Evolutionary conservation across 2,797 vertebrate genomes (phyloP), one percentile per base, ranked within the genome.

Genomic region (Eurystomus glaucurus): DNA sequence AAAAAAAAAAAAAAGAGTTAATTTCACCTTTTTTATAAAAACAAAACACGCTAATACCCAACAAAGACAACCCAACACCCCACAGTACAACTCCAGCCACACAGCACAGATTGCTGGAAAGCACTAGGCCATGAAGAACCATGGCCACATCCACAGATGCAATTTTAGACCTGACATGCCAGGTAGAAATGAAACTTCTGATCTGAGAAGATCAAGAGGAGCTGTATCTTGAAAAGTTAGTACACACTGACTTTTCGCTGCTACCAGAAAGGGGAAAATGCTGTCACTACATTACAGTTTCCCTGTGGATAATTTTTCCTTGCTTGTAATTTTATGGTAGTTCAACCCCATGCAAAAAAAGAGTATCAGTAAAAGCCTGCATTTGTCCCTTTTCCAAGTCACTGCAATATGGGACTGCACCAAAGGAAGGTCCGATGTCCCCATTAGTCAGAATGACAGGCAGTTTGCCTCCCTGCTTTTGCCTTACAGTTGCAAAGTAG

Each of bases 281-380:
- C 14, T 51, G 29, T 31, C 64, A 89, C 41, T 23, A 37, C 14
- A 35, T 4, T 37, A 57, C 8, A 78, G 23, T 31, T 79, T 6
- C 4, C 25, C 3, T 14, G 4, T 2, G 7, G 41, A 77, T 13
- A 89, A 72, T 41, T 60, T 16, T 62, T 55, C n/a, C 23, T 87
- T 69, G 48, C 28, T 37, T 70, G 5, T 33, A 43, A 69, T 69
- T 43, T 90, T 50, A 41, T n/a, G 22, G 6, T 71, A 77, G 39
- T 66, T 66, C 23, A 79, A 22, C 9, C 2, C 5, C 25, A 29
- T 0, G 0, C 14, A 28, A 20, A 31, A 43, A 8, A 4, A 29
- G 68, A 48, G 48, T 12, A 22, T 19, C 37, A 58, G 9, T 31
- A 41, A 68, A 80, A 86, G 28, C 31, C 46, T 60, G 31, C 18